Evolutionary conservation across 2,888 invertebrate genomes (phyloP).

Genomic region (Gastracanthus pulcherrimus): DNA sequence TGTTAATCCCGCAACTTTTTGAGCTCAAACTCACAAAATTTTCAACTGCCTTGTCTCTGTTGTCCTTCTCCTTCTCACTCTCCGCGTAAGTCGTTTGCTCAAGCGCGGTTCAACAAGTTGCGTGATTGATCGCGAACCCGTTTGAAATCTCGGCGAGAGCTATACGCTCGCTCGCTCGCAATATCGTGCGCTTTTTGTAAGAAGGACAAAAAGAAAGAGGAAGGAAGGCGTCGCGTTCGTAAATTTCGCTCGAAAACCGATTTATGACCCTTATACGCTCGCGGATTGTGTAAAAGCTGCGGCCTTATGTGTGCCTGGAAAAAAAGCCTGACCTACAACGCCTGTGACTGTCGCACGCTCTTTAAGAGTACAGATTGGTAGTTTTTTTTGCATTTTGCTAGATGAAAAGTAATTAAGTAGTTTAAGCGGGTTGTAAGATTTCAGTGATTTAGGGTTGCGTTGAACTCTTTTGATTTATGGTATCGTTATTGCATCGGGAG

Average conservation of each 20-base stretch:
- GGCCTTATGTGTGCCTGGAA: too few relatives aligned
- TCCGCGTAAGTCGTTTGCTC: not conserved
- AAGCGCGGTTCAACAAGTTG: slow-evolving; percentile 18
- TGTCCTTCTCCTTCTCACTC: not conserved
- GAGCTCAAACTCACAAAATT: not conserved
- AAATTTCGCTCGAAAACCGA: not conserved
- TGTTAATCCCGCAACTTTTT: not conserved
- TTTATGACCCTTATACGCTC: too few relatives aligned
- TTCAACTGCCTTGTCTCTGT: not conserved
- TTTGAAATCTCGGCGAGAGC: not conserved
- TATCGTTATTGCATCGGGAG: not conserved
- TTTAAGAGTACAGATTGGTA: too few relatives aligned
- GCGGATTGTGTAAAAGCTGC: not conserved
- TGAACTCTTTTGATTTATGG: not conserved
- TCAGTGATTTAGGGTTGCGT: not conserved
- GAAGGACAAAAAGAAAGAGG: not conserved
- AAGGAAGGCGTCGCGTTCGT: not conserved
- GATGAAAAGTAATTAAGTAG: slow-evolving; percentile 3
- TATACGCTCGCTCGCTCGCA: not conserved
- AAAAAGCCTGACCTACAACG: too few relatives aligned
- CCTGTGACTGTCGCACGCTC: too few relatives aligned
- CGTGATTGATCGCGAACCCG: slow-evolving; percentile 27
- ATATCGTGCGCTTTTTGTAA: not conserved
- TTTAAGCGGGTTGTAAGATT: not conserved
- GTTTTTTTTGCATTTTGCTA: not conserved